A percentile compares a stretch with the other conserved stretches of the same genome.
Conservation (phyloP, 2,113 vertebrate genomes). For the Apodemus sylvaticus region DNA sequence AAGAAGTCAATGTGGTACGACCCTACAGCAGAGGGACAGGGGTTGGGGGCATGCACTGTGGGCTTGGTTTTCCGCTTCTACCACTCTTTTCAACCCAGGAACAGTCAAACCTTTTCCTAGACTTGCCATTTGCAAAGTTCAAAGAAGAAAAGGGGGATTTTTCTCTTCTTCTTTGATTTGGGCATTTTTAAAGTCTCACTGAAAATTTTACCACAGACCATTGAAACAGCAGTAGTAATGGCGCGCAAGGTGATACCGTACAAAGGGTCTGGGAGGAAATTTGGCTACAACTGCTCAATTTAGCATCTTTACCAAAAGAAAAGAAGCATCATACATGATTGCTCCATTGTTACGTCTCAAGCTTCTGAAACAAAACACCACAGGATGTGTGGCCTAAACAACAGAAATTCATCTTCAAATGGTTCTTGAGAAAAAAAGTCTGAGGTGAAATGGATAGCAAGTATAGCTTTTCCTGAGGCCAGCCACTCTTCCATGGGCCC, state of each 20-base stretch:
- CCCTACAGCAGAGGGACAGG: not conserved
- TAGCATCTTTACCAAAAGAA: not conserved
- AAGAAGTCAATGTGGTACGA: conserved; percentile 41
- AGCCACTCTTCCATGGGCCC: not conserved
- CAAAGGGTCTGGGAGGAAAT: not conserved
- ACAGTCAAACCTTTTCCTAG: not conserved
- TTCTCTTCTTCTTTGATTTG: conserved; percentile 21
- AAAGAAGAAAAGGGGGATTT: not conserved
- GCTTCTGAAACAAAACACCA: conserved; percentile 17
- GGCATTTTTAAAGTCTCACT: conserved; percentile 20
- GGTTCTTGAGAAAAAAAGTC: not conserved
- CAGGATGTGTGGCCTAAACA: not conserved
- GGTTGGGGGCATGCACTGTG: not conserved
- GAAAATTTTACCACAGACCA: not conserved
- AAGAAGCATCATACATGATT: not conserved
- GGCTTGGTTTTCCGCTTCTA: not conserved
- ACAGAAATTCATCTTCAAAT: not conserved
- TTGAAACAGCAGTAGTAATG: not conserved
- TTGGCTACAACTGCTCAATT: not conserved
- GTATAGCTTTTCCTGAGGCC: not conserved
- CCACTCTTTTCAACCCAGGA: not conserved
- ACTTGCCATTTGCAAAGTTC: not conserved
- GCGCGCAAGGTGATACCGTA: fast-evolving
- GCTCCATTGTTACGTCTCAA: not conserved
- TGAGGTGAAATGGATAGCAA: not conserved